Conservation (phyloP, 2,797 vertebrate genomes). For the Catamblyrhynchus diadema region DNA sequence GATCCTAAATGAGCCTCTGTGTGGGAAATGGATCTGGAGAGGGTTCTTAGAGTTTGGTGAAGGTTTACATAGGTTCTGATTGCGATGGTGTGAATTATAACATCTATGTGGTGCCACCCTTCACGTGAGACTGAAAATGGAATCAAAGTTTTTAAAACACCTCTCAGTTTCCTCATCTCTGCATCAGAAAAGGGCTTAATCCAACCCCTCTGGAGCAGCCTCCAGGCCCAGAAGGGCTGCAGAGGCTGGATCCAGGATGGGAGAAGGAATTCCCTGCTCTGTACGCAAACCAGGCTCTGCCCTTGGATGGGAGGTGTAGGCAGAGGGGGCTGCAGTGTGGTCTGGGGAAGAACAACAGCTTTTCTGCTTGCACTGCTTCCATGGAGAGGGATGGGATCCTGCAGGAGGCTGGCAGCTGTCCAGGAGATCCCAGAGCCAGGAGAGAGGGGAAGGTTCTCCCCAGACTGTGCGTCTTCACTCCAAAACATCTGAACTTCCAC, state of each 20-base stretch:
- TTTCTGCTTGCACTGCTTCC: neutral
- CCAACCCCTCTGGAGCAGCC: neutral
- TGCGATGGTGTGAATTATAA: neutral
- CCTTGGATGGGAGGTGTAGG: neutral
- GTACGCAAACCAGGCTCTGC: accelerated
- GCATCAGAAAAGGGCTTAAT: neutral
- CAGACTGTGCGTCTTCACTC: accelerated
- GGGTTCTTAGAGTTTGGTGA: neutral
- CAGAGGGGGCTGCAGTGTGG: neutral
- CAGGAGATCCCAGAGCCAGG: neutral
- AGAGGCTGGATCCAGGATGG: neutral
- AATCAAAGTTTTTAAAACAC: neutral
- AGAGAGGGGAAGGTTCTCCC: neutral
- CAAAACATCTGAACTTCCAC: accelerated
- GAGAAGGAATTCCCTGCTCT: neutral
- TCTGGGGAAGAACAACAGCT: accelerated
- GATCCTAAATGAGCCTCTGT: neutral
- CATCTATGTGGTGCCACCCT: neutral
- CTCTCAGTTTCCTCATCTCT: neutral
- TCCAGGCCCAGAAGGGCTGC: neutral
- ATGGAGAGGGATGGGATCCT: neutral
- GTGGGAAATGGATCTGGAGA: neutral
- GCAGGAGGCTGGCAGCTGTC: neutral
- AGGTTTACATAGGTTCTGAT: neutral
- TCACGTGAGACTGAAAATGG: neutral